Evolutionary conservation across 2,888 invertebrate genomes (phyloP).

Genomic region (Argyra leucocephala): DNA sequence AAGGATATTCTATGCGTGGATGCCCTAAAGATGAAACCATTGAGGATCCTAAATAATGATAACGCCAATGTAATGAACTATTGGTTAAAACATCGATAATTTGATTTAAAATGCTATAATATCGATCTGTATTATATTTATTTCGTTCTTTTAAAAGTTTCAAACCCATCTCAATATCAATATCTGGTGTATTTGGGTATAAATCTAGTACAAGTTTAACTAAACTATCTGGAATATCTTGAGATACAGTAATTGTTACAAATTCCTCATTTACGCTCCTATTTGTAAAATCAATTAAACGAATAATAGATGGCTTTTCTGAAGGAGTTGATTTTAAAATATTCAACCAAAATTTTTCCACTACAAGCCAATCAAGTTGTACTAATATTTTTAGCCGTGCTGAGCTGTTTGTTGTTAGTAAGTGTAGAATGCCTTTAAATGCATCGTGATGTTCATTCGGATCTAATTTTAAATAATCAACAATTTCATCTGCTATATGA

Average conservation of each 20-base stretch:
- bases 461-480: conserved; percentile 53
- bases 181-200: conserved; percentile 33
- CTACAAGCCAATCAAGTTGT: conserved; percentile 64
- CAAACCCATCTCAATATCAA: conserved; percentile 40
- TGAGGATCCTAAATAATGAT: conserved; percentile 62
- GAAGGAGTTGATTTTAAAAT: conserved; percentile 68
- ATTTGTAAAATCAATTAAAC: conserved; percentile 49
- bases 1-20: conserved; percentile 56
- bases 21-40: conserved; percentile 65
- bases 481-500: conserved; percentile 53
- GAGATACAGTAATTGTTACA: conserved; percentile 53
- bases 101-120: conserved; percentile 49
- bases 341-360: conserved; percentile 66
- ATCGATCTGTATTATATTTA: conserved; percentile 45
- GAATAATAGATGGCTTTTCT: conserved; percentile 73
- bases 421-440: conserved; percentile 69
- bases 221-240: conserved; percentile 48
- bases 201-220: conserved; percentile 46
- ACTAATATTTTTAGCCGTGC: conserved; percentile 20
- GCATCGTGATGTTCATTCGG: conserved; percentile 55
- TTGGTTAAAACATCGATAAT: conserved; percentile 22
- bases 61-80: conserved; percentile 66
- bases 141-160: conserved; percentile 39
- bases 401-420: conserved; percentile 42
- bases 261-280: conserved; percentile 52